Evolutionary conservation across 1,140 invertebrate species (phyloP).

Genomic region (Anoplophora glabripennis): DNA sequence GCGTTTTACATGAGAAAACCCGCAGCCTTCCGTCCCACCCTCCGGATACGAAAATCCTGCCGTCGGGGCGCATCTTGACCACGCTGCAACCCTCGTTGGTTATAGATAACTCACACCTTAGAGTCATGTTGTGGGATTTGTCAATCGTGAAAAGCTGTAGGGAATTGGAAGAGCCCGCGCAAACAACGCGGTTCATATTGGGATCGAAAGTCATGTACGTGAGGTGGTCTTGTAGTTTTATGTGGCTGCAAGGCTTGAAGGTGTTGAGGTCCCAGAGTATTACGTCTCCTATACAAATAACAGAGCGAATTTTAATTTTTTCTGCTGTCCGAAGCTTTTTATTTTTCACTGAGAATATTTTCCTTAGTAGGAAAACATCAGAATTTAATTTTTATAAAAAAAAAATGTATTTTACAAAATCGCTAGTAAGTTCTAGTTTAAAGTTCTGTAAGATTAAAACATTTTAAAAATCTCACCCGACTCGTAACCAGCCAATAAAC

Average conservation of each 20-base stretch:
- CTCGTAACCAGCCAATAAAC: constrained; percentile 38
- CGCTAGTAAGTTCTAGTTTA: constrained; percentile 34
- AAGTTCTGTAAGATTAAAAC: not conserved
- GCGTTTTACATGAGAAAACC: constrained; percentile 74
- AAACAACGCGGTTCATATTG: constrained; percentile 59
- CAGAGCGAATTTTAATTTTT: too few species aligned
- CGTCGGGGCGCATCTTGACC: constrained; percentile 64
- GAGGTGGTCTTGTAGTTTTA: constrained; percentile 61
- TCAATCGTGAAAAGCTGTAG: constrained; percentile 59
- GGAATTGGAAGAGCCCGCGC: constrained; percentile 60
- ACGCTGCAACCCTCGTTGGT: constrained; percentile 71
- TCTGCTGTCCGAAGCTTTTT: too few species aligned
- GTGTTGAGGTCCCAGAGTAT: constrained; percentile 66
- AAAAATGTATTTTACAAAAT: constrained; percentile 46
- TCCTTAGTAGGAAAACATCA: too few species aligned
- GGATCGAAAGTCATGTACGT: constrained; percentile 67
- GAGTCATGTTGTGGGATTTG: constrained; percentile 55
- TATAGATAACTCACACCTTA: constrained; percentile 58
- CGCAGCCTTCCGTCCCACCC: constrained; percentile 75
- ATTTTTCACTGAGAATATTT: too few species aligned
- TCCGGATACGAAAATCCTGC: constrained; percentile 70
- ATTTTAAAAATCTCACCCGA: constrained; percentile 20
- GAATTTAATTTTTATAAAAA: too few species aligned
- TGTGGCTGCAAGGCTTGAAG: constrained; percentile 55
- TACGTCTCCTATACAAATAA: constrained; percentile 63